Conservation (phyloP, 2,797 vertebrate species). For the Falco berigora region DNA sequence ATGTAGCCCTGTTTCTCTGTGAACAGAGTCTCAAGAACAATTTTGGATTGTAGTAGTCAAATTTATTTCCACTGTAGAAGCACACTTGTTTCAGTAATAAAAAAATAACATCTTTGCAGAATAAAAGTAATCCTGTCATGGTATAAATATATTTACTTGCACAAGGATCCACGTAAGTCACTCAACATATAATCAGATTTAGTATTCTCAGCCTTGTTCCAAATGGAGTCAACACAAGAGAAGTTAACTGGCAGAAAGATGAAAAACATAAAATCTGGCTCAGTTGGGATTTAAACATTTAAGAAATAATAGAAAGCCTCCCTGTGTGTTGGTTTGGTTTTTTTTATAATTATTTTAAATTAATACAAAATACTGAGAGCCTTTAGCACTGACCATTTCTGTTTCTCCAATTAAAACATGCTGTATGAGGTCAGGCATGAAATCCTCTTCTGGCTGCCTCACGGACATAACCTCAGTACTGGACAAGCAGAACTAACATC, state of each 20-base stretch:
- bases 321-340: neutral
- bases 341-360: neutral
- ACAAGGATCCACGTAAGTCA: constrained; percentile 49
- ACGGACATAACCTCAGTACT: rapidly evolving
- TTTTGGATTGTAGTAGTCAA: constrained; percentile 18
- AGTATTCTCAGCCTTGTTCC: constrained; percentile 45
- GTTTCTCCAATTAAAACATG: neutral
- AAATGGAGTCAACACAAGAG: constrained; percentile 19
- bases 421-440: neutral
- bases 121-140: constrained; percentile 67
- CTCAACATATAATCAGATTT: constrained; percentile 31
- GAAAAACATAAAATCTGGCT: constrained; percentile 29
- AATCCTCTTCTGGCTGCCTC: neutral
- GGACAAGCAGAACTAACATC: neutral
- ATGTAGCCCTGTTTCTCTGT: neutral
- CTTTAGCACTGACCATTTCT: neutral
- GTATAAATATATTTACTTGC: constrained; percentile 64
- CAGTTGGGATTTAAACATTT: constrained; percentile 22
- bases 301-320: constrained; percentile 1
- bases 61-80: constrained; percentile 70
- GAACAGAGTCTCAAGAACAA: neutral
- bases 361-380: neutral
- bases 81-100: constrained; percentile 70
- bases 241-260: neutral
- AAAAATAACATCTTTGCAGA: constrained; percentile 75